These are phyloP conservation scores for Columba guinea DNA, from an alignment of 2,797 vertebrate genomes.

Conservation along the genomic window DNA sequence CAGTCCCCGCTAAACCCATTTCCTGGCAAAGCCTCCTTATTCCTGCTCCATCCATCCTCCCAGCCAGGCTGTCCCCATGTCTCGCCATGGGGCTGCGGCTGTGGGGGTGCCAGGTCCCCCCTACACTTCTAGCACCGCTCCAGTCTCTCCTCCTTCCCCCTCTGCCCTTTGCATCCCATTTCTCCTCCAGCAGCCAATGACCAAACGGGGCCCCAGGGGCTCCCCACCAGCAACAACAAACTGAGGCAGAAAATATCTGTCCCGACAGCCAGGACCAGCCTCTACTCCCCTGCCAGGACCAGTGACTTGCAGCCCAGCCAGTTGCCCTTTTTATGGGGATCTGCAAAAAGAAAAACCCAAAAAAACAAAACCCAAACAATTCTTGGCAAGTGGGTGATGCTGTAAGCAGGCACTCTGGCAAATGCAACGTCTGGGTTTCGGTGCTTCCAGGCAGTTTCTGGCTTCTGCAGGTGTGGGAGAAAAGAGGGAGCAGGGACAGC, in stretches of 20 bases:
- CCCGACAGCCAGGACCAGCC: rapidly evolving
- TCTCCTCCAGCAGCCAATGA: not conserved
- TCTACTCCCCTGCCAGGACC: not conserved
- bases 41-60: not conserved
- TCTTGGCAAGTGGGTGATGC: not conserved
- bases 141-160: slow-evolving; percentile 8
- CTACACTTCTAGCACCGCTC: not conserved
- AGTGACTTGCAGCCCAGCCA: not conserved
- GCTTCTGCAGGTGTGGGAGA: not conserved
- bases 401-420: not conserved
- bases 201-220: not conserved
- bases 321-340: not conserved
- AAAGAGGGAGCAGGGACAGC: not conserved
- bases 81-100: not conserved
- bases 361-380: not conserved
- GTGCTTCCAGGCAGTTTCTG: not conserved
- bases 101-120: not conserved
- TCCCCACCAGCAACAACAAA: not conserved
- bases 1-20: not conserved
- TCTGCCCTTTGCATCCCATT: slow-evolving; percentile 42
- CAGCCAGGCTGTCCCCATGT: not conserved
- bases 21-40: not conserved
- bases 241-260: not conserved
- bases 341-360: not conserved
- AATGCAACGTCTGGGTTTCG: not conserved